phyloP scores from a whole-genome alignment of 2,888 invertebrate species.

The Crioceris asparagi region DNA sequence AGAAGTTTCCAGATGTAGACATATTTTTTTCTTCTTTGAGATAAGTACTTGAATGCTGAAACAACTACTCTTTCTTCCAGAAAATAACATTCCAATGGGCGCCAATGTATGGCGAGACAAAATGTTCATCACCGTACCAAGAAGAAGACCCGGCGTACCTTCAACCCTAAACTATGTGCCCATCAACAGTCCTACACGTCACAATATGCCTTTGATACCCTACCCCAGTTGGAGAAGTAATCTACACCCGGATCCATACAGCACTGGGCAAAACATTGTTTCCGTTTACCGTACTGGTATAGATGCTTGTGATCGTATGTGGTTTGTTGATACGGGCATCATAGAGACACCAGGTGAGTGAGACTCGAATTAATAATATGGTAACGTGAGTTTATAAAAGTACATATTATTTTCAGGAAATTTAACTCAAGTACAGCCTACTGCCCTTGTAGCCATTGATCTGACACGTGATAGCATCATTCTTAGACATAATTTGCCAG shows the following conservation, averaged over 20 bases:
- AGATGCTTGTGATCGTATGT: conserved; percentile 62
- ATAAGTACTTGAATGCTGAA: too few species aligned
- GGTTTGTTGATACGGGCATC: conserved; percentile 70
- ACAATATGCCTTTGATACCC: conserved; percentile 45
- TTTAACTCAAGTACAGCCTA: conserved; percentile 43
- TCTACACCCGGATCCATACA: conserved; percentile 38
- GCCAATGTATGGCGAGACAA: conserved; percentile 52
- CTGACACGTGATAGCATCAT: conserved; percentile 51
- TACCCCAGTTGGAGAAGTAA: conserved; percentile 51
- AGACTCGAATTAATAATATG: background rate
- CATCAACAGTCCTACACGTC: conserved; percentile 26
- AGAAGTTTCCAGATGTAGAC: too few species aligned
- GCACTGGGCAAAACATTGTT: conserved; percentile 35
- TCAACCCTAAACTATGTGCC: conserved; percentile 40
- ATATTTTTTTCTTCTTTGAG: too few species aligned
- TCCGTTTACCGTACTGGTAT: conserved; percentile 62
- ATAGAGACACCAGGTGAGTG: conserved; percentile 53
- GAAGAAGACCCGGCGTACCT: conserved; percentile 51
- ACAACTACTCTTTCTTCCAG: too few species aligned
- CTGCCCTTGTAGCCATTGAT: conserved; percentile 57
- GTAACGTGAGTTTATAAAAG: background rate
- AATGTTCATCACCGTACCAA: conserved; percentile 60
- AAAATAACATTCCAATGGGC: conserved; percentile 59
- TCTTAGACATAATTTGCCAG: conserved; percentile 45
- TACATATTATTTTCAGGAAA: conserved; percentile 33